Conservation (phyloP, 2,113 vertebrate genomes). For the Poecile atricapillus region DNA sequence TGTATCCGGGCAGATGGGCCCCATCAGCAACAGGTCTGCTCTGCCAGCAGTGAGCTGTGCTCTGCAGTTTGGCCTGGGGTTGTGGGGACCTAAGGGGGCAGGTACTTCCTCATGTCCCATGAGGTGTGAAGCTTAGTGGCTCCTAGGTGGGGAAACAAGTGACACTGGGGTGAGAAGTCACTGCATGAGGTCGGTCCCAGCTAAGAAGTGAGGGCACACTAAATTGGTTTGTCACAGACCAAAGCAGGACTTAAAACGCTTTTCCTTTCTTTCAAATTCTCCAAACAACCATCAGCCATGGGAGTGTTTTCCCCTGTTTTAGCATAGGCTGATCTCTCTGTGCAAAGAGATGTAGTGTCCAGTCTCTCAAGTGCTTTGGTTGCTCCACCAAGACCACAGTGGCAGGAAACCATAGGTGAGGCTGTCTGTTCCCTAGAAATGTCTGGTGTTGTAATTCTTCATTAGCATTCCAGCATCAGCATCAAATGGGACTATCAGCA, state of each 20-base stretch:
- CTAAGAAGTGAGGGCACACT: neutral
- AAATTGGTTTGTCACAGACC: neutral
- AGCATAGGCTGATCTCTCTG: neutral
- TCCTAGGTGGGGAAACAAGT: neutral
- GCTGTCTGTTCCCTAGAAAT: neutral
- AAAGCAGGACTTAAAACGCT: neutral
- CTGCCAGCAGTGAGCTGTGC: neutral
- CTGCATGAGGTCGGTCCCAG: neutral
- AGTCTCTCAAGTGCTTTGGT: neutral
- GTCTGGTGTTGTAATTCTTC: neutral
- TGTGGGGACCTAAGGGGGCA: neutral
- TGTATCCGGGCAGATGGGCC: conserved; percentile 2
- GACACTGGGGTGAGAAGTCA: neutral
- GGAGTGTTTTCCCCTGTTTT: neutral
- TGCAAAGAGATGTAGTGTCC: neutral
- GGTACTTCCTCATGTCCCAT: neutral
- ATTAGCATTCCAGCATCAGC: neutral
- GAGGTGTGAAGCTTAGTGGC: neutral
- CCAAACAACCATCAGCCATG: neutral
- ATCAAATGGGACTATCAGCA: neutral
- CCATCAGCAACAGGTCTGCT: neutral
- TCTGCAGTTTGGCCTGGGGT: neutral
- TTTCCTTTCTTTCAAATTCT: neutral
- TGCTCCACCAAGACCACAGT: neutral
- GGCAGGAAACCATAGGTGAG: neutral